Base-by-base conservation (phyloP, 2,797 vertebrate species). In the Thamnophis elegans region DNA sequence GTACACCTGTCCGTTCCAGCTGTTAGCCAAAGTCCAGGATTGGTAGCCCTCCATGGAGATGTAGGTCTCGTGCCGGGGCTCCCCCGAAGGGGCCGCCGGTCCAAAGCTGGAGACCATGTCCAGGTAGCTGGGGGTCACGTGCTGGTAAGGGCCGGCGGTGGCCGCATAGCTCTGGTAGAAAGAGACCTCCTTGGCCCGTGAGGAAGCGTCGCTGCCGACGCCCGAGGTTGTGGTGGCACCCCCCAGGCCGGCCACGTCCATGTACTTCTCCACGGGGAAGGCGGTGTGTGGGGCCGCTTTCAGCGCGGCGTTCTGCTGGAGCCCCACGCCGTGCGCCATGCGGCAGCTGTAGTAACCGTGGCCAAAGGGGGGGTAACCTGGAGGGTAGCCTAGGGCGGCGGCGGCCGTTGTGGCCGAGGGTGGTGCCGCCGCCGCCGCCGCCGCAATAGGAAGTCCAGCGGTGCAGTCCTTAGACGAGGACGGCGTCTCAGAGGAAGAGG, bases 341-440 rank as follows among this genome's bases (percentile, higher is more conserved):
- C 98, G 98, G 97, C 98, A 98, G 97, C 98, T 98, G 91, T 98
- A 98, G 96, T 98, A 98, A 97, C 98, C 97, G 93, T 98, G 98
- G 92, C 98, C 98, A 96, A 98, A 98, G n/a, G 68, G 92, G 95
- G 98, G 97, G 96, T 98, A 98, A 92, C 98, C 98, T 16, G 92
- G 89, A 90, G 90, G 92, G 93, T 98, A 98, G 92, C 98, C 97
- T 92, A 98, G 96, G 0, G 97, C 96, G 1, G 98, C 97, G 47
- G 96, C 90, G 14, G 98, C 97, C 85, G 97, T n/a, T 0, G 88
- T 94, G 93, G 98, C 98, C 93, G 96, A 93, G 0, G 97, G 94
- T 36, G 97, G 94, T 16, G 97, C 62, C 36, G 92, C 91, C 86
- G 60, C 59, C 22, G 20, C 54, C 54, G 54, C 5, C 89, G 14